Evolutionary conservation across 2,888 invertebrate genomes (phyloP).

Genomic region (Iselma pallidipennis): DNA sequence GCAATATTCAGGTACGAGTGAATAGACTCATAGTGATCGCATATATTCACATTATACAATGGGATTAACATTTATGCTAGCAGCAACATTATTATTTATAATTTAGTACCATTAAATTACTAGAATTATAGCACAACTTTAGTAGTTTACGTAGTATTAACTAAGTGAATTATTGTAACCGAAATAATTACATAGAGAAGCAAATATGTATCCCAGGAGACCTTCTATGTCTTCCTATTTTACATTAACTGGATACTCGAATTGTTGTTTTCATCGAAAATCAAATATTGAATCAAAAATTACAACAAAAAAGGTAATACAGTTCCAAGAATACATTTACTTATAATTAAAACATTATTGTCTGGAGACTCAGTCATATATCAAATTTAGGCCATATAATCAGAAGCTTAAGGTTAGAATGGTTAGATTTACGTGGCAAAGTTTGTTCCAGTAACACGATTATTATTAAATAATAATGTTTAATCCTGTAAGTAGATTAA

Average conservation of each 20-base stretch:
- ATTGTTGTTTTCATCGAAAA: neutral
- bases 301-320: no score
- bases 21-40: neutral
- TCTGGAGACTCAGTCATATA: no score
- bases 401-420: no score
- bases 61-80: constrained; percentile 19
- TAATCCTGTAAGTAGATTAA: constrained; percentile 24
- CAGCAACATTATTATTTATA: constrained; percentile 34
- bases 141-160: constrained; percentile 34
- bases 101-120: constrained; percentile 38
- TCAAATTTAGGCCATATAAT: no score
- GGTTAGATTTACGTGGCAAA: constrained; percentile 31
- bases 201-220: constrained; percentile 24
- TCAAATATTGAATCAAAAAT: no score
- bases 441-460: constrained; percentile 27
- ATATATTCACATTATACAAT: constrained; percentile 11
- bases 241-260: neutral
- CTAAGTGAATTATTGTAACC: constrained; percentile 40
- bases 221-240: constrained; percentile 11
- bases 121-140: constrained; percentile 37
- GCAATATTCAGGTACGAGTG: neutral
- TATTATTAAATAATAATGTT: constrained; percentile 29
- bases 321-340: no score
- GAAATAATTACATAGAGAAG: constrained; percentile 34
- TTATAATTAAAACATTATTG: no score